These are phyloP conservation scores for Aurelia coerulea DNA, from an alignment of 30 jellyfish, hydroid and myxozoan species.

Conservation along the genomic window DNA sequence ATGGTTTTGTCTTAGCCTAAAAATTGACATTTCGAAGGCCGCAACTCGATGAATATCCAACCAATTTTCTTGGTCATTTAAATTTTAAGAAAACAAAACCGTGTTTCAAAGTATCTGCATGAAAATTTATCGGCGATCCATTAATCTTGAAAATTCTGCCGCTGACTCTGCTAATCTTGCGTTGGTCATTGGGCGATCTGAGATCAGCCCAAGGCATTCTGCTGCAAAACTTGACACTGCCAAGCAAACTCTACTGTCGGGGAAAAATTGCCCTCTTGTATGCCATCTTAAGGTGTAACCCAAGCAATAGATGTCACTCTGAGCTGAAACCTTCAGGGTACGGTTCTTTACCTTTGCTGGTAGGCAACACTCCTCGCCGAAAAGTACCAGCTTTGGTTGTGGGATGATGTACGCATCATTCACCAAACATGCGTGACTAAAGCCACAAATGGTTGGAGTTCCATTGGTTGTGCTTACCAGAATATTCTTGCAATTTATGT, in stretches of 20 bases:
- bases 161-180: conserved; percentile 8
- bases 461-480: not conserved
- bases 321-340: conserved; percentile 3
- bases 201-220: conserved; percentile 10
- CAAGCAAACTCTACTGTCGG: not conserved
- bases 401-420: conserved; percentile 8
- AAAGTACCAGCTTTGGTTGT: conserved; percentile 1
- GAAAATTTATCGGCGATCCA: too few relatives aligned
- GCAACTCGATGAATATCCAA: too few relatives aligned
- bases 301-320: conserved; percentile 16
- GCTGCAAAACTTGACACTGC: conserved; percentile 15
- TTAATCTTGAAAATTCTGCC: not conserved
- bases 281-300: conserved; percentile 15
- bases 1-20: too few relatives aligned
- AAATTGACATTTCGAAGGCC: too few relatives aligned
- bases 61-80: too few relatives aligned
- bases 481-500: not conserved
- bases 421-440: conserved; percentile 7
- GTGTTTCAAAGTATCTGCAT: too few relatives aligned
- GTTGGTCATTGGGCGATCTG: conserved; percentile 5
- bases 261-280: not conserved
- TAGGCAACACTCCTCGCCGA: conserved; percentile 8
- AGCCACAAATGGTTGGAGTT: conserved; percentile 14
- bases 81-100: too few relatives aligned
- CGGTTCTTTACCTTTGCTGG: conserved; percentile 14